phyloP scores from a whole-genome alignment of 1,140 invertebrate species.

The Zaprionus camerounensis region DNA sequence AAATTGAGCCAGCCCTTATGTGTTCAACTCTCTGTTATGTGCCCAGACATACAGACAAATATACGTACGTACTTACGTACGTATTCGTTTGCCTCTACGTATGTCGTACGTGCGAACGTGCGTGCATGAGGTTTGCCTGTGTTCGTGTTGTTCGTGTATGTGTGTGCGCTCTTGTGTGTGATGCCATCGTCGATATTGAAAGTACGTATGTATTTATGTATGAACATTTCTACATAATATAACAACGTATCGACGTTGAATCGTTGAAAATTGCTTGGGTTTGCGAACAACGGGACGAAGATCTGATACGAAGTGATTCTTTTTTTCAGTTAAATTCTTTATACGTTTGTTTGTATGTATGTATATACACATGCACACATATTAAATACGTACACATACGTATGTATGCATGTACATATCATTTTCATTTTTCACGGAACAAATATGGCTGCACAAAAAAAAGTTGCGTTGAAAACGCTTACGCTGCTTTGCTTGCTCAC shows the following conservation, averaged over 20 bases:
- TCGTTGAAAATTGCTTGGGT: constrained; percentile 65
- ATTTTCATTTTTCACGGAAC: constrained; percentile 75
- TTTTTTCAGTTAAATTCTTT: constrained; percentile 72
- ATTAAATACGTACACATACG: constrained; percentile 38
- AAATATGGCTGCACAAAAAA: constrained; percentile 69
- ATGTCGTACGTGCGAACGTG: constrained; percentile 48
- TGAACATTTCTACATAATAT: constrained; percentile 49
- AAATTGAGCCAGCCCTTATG: constrained; percentile 80
- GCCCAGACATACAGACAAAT: constrained; percentile 37
- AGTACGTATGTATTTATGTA: constrained; percentile 62
- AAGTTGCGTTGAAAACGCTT: constrained; percentile 51
- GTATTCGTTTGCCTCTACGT: constrained; percentile 10
- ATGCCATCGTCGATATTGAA: constrained; percentile 82
- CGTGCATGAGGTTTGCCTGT: constrained; percentile 42
- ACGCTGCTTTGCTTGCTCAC: constrained; percentile 42
- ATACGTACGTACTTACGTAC: constrained; percentile 30
- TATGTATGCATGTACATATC: constrained; percentile 56
- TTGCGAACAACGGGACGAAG: constrained; percentile 76
- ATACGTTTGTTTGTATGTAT: constrained; percentile 43
- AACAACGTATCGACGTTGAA: constrained; percentile 54
- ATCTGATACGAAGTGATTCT: constrained; percentile 72
- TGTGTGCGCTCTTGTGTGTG: constrained; percentile 76
- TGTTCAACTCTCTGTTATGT: constrained; percentile 73
- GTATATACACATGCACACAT: constrained; percentile 21
- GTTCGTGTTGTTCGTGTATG: constrained; percentile 47